Evolutionary conservation across 2,113 vertebrate species (phyloP).

Genomic region (Sciurus niger): DNA sequence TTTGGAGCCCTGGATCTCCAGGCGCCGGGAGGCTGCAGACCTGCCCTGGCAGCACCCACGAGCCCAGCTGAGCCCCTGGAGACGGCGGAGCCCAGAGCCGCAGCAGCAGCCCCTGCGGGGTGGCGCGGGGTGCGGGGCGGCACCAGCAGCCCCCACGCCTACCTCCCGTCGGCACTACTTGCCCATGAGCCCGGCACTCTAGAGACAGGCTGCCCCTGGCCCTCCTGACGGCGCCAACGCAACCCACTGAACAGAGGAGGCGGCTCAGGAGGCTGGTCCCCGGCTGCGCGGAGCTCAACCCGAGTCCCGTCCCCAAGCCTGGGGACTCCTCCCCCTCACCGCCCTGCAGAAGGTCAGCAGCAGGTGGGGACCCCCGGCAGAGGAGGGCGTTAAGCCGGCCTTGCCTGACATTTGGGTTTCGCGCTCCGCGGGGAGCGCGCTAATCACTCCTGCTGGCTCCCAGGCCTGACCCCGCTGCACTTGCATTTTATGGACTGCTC

Average conservation of each 20-base stretch:
- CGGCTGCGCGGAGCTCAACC: rapidly evolving
- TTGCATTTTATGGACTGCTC: constrained; percentile 77
- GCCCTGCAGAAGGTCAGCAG: constrained; percentile 46
- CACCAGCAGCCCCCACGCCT: too few relatives aligned
- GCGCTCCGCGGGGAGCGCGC: constrained; percentile 78
- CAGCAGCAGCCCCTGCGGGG: too few relatives aligned
- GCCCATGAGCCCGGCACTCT: background rate
- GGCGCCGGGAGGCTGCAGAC: too few relatives aligned
- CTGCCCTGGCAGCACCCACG: too few relatives aligned
- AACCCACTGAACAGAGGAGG: background rate
- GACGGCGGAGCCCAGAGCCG: too few relatives aligned
- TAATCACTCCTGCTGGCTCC: constrained; percentile 74
- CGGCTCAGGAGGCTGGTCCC: background rate
- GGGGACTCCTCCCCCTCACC: background rate
- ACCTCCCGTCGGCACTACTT: too few relatives aligned
- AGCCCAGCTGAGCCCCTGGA: too few relatives aligned
- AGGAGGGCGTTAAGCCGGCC: background rate
- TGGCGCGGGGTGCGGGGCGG: too few relatives aligned
- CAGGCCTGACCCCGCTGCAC: background rate
- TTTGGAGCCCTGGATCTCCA: too few relatives aligned
- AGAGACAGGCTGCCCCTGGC: too few relatives aligned
- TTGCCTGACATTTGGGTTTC: constrained; percentile 86
- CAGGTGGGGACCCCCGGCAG: background rate
- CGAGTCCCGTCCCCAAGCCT: background rate
- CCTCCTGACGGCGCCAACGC: background rate